Evolutionary conservation across 2,113 vertebrate species (phyloP), one percentile per base, ranked within the genome.

Genomic region (Carlito syrichta): DNA sequence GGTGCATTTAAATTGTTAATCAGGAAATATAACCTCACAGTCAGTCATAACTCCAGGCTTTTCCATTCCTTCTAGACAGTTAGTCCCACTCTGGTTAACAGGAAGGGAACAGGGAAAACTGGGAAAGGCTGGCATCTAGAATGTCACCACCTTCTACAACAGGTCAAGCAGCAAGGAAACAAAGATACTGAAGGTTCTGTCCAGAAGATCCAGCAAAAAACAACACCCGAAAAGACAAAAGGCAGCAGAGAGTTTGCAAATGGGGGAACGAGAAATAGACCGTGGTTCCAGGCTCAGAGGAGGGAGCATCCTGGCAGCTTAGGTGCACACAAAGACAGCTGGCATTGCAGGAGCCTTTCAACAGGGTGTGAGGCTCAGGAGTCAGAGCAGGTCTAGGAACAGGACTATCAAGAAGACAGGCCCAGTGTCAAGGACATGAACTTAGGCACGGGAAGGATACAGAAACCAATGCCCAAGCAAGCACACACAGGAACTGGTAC

Each of bases 31-130:
- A 6, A n/a, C 3, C 43, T 23, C 81, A 60, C 14, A 69, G 1
- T 73, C 58, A 76, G 30, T 58, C 10, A 73, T 14, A 23, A 73
- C 13, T 71, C 30, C 50, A 30, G 45, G 20, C 38, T 74, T 71
- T 35, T n/a, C 56, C n/a, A 19, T 8, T 38, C 35, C 17, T 71
- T 73, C 66, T 83, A 17, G 8, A 86, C 14, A 50, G n/a, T 78
- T 11, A 52, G 20, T n/a, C 43, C 73, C n/a, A 71, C 11, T 78
- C 30, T 69, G 20, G 20, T 86, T 43, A n/a, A 19, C n/a, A 78
- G 22, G 45, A 7, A 0, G 2, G 8, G 56, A 27, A n/a, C n/a
- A 17, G 2, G 14, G 63, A 38, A 22, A n/a, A 32, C 11, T 30
- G 5, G 68, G 23, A 68, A 86, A 8, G 10, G 27, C 52, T 71